Evolutionary conservation across 2,113 vertebrate genomes (phyloP).

Genomic region (Cyanoramphus novaezelandiae): DNA sequence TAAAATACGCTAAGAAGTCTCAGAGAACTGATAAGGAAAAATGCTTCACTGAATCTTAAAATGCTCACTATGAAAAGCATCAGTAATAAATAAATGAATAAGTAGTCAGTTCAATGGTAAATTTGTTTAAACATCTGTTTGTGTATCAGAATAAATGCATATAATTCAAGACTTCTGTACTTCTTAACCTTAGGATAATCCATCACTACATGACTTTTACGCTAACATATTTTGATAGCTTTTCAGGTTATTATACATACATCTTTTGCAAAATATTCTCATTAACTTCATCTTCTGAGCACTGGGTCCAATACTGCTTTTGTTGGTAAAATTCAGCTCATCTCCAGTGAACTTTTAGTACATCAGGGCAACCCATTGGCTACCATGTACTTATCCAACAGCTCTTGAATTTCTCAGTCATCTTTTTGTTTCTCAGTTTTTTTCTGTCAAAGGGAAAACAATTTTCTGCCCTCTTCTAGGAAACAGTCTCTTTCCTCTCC

Average conservation of each 20-base stretch:
- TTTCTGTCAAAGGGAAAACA: background rate
- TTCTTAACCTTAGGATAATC: background rate
- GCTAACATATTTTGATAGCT: background rate
- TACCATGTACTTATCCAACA: background rate
- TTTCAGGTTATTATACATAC: background rate
- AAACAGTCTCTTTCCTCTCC: background rate
- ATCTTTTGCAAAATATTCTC: background rate
- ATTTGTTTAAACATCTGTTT: background rate
- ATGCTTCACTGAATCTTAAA: background rate
- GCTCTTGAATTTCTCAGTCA: background rate
- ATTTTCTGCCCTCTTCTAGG: background rate
- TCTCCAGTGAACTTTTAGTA: background rate
- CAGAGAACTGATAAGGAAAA: background rate
- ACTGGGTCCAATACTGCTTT: background rate
- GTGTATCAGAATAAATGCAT: background rate
- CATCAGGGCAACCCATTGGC: background rate
- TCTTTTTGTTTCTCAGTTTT: background rate
- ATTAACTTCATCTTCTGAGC: background rate
- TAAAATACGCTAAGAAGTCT: background rate
- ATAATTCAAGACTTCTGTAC: background rate
- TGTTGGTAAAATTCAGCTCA: background rate
- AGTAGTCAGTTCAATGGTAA: background rate
- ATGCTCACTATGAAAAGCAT: background rate
- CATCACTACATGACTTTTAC: background rate
- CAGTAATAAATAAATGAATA: background rate